phyloP scores from a whole-genome alignment of 2,888 invertebrate species.

The Cerceris ruficornis region DNA sequence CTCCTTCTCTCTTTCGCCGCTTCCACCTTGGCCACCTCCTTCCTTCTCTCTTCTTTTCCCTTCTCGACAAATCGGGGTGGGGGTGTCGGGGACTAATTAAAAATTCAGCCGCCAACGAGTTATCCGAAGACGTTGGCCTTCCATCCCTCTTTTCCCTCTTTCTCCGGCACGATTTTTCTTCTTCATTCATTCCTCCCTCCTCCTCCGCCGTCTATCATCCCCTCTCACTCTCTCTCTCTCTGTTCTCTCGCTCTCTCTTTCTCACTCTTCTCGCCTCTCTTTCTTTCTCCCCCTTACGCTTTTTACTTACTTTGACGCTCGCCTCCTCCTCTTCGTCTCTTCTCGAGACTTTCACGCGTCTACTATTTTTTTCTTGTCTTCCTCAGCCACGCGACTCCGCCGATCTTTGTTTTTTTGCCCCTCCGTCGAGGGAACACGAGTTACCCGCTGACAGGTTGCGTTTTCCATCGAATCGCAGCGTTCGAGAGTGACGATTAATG shows the following conservation, averaged over 20 bases:
- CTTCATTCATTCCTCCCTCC: slow-evolving; percentile 26
- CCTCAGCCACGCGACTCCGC: slow-evolving; percentile 56
- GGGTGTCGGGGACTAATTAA: slow-evolving; percentile 78
- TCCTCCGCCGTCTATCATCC: slow-evolving; percentile 29
- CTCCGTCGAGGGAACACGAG: slow-evolving; percentile 17
- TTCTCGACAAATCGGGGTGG: slow-evolving; percentile 55
- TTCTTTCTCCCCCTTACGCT: slow-evolving; percentile 26
- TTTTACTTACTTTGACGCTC: not conserved
- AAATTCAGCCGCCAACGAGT: slow-evolving; percentile 74
- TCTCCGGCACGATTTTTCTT: slow-evolving; percentile 10
- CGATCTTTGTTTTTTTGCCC: slow-evolving; percentile 28
- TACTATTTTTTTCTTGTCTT: slow-evolving; percentile 53
- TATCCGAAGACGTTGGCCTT: slow-evolving; percentile 72
- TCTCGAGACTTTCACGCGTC: slow-evolving; percentile 53
- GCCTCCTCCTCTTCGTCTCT: slow-evolving; percentile 28
- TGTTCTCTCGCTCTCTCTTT: slow-evolving; percentile 21
- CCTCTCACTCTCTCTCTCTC: slow-evolving; percentile 39
- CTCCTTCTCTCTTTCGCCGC: slow-evolving; percentile 58
- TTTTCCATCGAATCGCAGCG: not conserved
- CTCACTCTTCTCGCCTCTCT: slow-evolving; percentile 25
- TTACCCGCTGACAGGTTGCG: slow-evolving; percentile 46
- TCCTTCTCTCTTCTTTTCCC: slow-evolving; percentile 51
- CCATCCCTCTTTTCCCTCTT: slow-evolving; percentile 58
- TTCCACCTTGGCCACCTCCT: slow-evolving; percentile 40
- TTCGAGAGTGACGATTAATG: not conserved